Conservation (phyloP, 2,113 vertebrate genomes). For the Clupea harengus region DNA sequence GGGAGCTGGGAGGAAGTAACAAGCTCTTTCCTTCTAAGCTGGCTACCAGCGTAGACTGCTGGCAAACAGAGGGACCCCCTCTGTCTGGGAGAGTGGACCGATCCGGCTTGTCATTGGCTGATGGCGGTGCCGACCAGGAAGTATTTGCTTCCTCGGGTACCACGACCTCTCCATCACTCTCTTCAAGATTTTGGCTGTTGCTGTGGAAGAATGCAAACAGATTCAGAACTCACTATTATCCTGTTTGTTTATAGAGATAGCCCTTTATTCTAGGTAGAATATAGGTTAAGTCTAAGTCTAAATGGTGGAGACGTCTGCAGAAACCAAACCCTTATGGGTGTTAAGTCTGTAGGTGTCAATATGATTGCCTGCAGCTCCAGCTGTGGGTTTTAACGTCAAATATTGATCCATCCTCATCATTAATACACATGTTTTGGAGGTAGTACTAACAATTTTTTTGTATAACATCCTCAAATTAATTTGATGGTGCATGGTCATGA, state of each 20-base stretch:
- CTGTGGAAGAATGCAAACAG: slow-evolving; percentile 36
- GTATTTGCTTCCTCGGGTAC: background rate
- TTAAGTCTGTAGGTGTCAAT: background rate
- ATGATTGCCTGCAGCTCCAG: too few relatives aligned
- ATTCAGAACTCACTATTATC: background rate
- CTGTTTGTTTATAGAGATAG: too few relatives aligned
- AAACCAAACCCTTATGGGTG: background rate
- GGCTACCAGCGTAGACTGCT: background rate
- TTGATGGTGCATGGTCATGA: too few relatives aligned
- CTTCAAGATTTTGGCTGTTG: slow-evolving; percentile 51
- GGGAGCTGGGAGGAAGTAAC: background rate
- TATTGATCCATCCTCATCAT: too few relatives aligned
- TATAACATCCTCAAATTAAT: too few relatives aligned
- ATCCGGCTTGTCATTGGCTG: slow-evolving; percentile 20
- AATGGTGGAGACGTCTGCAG: background rate
- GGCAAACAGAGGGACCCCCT: background rate
- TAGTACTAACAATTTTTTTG: too few relatives aligned
- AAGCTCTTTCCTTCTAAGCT: background rate
- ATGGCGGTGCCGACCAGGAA: background rate
- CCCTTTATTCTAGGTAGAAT: too few relatives aligned
- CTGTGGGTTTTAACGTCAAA: too few relatives aligned
- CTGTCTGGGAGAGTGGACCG: slow-evolving; percentile 15
- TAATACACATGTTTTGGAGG: too few relatives aligned
- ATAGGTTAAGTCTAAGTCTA: background rate
- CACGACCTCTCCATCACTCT: background rate